Evolutionary conservation across 2,797 vertebrate species (phyloP), one percentile per base, ranked within the genome.

Genomic region (Macropus fuliginosus): DNA sequence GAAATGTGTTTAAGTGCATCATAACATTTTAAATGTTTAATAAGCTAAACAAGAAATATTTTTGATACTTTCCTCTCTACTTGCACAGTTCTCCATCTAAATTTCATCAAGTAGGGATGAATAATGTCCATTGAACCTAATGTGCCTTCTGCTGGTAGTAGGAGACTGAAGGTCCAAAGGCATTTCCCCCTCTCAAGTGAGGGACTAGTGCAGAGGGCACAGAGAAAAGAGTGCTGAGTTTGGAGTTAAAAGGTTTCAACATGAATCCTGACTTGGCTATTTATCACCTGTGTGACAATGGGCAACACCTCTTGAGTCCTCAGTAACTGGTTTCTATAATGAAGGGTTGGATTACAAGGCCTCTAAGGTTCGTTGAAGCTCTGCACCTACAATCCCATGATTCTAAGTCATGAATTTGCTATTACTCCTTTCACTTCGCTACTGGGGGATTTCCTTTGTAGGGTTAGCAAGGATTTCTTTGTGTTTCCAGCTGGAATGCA

Each of bases 391-490:
- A 87, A 28, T 87, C 9, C 21, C 27, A 46, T 46, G 74, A 87
- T 46, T 50, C 74, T 87, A 66, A 66, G 54, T 56, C 92, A 66
- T 55, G 24, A 87, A 94, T 59, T 96, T 96, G 52, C 34, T 54
- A 87, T 87, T 87, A 87, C 74, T 87, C 9, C 18, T 52, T 94
- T 92, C 3, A 59, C 13, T 92, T 13, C 55, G 94, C 31, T 57
- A 94, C 5, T 18, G 21, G 13, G 13, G 81, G 59, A 14, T 89
- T 95, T 95, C 92, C n/a, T 94, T 95, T 57, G 94, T 10, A 93
- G n/a, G 94, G 66, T 90, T 94, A 95, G 81, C 55, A 95, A 40
- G 12, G 50, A 28, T 62, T 66, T 93, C 52, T 94, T 96, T 92
- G 91, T 90, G 92, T 54, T 56, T 95, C 21, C 46, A 92, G 16